These are phyloP conservation scores for Semibalanus balanoides DNA, from an alignment of 1,140 invertebrate species.

Conservation along the genomic window DNA sequence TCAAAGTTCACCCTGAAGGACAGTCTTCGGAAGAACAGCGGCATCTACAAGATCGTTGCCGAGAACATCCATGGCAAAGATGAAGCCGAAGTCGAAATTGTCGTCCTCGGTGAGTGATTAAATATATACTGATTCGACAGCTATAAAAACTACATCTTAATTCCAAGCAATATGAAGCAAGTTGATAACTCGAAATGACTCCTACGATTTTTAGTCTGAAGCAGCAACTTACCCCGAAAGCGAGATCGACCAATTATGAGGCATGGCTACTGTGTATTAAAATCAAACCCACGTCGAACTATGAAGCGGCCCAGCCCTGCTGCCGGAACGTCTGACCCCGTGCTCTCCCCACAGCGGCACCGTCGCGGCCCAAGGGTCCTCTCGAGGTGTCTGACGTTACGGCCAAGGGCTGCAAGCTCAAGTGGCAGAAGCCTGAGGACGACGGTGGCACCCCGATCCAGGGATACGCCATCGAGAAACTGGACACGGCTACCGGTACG, in stretches of 20 bases:
- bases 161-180: no score
- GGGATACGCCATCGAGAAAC: slow-evolving; percentile 92
- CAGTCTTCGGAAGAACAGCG: slow-evolving; percentile 64
- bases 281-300: no score
- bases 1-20: slow-evolving; percentile 80
- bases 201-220: no score
- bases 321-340: slow-evolving; percentile 11
- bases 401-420: slow-evolving; percentile 76
- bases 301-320: no score
- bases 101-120: slow-evolving; percentile 61
- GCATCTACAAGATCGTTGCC: slow-evolving; percentile 78
- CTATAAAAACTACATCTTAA: no score
- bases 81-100: slow-evolving; percentile 83
- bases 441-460: slow-evolving; percentile 94
- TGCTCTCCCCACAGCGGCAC: slow-evolving; percentile 40
- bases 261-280: no score
- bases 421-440: slow-evolving; percentile 95
- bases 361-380: slow-evolving; percentile 73
- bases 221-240: no score
- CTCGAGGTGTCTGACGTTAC: slow-evolving; percentile 84
- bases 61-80: slow-evolving; percentile 84
- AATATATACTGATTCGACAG: no score
- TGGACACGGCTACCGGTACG: slow-evolving; percentile 74
- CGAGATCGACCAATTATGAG: no score
- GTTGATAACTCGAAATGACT: no score